Percentiles rank a stretch among this genome's conserved stretches.
phyloP scores from a whole-genome alignment of 1,140 invertebrate genomes.

The Bombus difficillimus region DNA sequence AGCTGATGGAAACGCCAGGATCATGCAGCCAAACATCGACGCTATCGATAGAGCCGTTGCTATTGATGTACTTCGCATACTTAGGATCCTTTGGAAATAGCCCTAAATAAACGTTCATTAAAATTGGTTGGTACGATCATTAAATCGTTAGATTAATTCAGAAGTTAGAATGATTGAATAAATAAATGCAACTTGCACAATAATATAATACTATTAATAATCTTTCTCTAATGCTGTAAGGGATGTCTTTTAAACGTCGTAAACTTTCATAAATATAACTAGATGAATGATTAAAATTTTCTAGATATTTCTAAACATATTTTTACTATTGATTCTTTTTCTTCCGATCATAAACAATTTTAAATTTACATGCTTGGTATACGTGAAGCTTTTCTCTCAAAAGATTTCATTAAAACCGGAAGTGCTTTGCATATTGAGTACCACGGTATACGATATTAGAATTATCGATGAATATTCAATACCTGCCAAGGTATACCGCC shows the following conservation, averaged over 20 bases:
- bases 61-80: constrained; percentile 87
- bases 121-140: background rate
- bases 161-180: too few relatives aligned
- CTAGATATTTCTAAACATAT: background rate
- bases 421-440: constrained; percentile 8
- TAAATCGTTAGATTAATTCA: too few relatives aligned
- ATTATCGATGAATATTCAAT: constrained; percentile 33
- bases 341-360: background rate
- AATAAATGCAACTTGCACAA: too few relatives aligned
- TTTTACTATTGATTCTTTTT: background rate
- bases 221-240: too few relatives aligned
- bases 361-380: background rate
- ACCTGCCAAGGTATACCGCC: constrained; percentile 95
- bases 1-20: constrained; percentile 89
- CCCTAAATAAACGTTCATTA: constrained; percentile 82
- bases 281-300: too few relatives aligned
- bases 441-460: background rate
- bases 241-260: too few relatives aligned
- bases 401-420: constrained; percentile 9
- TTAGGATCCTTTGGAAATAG: constrained; percentile 92
- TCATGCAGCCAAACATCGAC: constrained; percentile 89
- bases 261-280: too few relatives aligned
- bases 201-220: too few relatives aligned
- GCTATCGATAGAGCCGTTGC: constrained; percentile 89
- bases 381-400: background rate